A percentile compares a stretch with the other conserved stretches of the same genome.
phyloP scores from a whole-genome alignment of 2,797 vertebrate genomes.

The Hoplostethus mediterraneus region DNA sequence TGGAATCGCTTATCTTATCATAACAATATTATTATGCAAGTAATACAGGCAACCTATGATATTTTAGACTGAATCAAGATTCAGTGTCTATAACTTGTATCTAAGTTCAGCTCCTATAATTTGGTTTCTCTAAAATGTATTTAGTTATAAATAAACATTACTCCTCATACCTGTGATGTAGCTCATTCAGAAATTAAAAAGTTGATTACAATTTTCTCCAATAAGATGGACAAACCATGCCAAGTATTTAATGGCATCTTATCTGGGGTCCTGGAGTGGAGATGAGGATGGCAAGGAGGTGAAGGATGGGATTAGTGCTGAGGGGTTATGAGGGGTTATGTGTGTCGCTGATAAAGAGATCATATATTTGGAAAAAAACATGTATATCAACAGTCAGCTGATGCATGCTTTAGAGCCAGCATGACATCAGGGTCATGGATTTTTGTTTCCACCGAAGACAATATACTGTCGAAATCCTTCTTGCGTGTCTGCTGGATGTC shows the following conservation, averaged over 20 bases:
- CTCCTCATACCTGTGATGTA: no score
- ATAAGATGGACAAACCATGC: no score
- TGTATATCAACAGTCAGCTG: conserved; percentile 5
- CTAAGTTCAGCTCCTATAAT: background rate
- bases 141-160: no score
- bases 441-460: background rate
- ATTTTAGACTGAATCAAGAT: no score
- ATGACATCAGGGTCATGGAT: conserved; percentile 6
- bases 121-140: no score
- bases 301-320: background rate
- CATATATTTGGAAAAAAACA: conserved; percentile 5
- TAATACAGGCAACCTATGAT: no score
- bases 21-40: no score
- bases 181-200: no score
- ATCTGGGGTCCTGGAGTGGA: background rate
- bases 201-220: no score
- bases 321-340: background rate
- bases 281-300: background rate
- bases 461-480: background rate
- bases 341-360: conserved; percentile 14
- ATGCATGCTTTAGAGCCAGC: conserved; percentile 18
- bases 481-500: conserved; percentile 28
- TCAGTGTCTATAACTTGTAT: background rate
- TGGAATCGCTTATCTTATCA: no score
- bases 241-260: background rate